A percentile compares a stretch with the other conserved stretches of the same genome.
These are phyloP conservation scores for Euthynnus affinis DNA, from an alignment of 2,797 vertebrate species.

Conservation along the genomic window DNA sequence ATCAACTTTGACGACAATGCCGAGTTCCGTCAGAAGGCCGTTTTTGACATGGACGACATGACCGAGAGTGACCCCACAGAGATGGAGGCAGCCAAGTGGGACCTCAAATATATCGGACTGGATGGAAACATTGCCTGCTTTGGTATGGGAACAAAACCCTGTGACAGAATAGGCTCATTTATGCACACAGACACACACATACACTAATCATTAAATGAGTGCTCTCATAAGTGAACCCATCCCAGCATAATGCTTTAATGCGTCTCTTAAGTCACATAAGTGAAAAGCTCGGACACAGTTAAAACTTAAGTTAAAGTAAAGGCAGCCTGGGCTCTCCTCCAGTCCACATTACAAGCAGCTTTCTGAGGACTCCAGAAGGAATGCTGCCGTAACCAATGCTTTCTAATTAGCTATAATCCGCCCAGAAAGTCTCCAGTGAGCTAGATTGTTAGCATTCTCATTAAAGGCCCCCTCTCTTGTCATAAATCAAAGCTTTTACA, in stretches of 20 bases:
- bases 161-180: not conserved
- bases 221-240: slow-evolving; percentile 15
- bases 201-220: slow-evolving; percentile 31
- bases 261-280: slow-evolving; percentile 60
- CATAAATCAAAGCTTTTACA: slow-evolving; percentile 85
- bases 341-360: slow-evolving; percentile 76
- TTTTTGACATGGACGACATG: slow-evolving; percentile 97
- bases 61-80: slow-evolving; percentile 96
- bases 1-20: slow-evolving; percentile 99
- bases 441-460: slow-evolving; percentile 85
- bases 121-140: slow-evolving; percentile 99
- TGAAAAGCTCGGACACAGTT: slow-evolving; percentile 57
- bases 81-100: slow-evolving; percentile 94
- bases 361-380: slow-evolving; percentile 81
- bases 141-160: slow-evolving; percentile 82
- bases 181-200: slow-evolving; percentile 8
- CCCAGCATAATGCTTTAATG: slow-evolving; percentile 52
- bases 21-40: slow-evolving; percentile 96
- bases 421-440: slow-evolving; percentile 82
- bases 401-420: slow-evolving; percentile 87
- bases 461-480: slow-evolving; percentile 82
- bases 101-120: slow-evolving; percentile 97
- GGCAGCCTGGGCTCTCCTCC: slow-evolving; percentile 68
- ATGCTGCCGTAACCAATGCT: slow-evolving; percentile 82
- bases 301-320: slow-evolving; percentile 74